Percentiles rank a stretch among this genome's conserved stretches.
phyloP scores from a whole-genome alignment of 2,797 vertebrate genomes.

The Chrosomus eos region DNA sequence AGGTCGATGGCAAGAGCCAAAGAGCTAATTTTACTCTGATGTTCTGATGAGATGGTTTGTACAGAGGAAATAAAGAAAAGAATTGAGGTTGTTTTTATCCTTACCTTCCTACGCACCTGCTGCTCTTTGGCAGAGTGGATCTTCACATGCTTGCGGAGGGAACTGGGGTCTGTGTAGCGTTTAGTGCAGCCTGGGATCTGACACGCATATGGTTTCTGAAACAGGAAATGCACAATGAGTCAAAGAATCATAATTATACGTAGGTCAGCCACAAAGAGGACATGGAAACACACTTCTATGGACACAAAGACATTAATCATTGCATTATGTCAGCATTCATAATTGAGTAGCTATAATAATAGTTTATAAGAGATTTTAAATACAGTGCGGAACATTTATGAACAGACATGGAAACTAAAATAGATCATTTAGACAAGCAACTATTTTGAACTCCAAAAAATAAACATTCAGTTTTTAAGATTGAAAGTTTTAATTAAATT shows the following conservation, averaged over 20 bases:
- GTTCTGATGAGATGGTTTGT: neutral
- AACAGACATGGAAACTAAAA: neutral
- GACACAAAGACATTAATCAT: slow-evolving; percentile 30
- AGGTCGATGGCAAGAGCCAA: neutral
- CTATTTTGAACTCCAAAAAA: slow-evolving; percentile 21
- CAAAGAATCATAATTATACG: slow-evolving; percentile 18
- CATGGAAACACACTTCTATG: slow-evolving; percentile 21
- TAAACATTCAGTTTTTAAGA: neutral
- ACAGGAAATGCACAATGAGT: slow-evolving; percentile 41
- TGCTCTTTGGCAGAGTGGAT: slow-evolving; percentile 97
- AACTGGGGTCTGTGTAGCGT: slow-evolving; percentile 98
- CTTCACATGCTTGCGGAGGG: slow-evolving; percentile 97
- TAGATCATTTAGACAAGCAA: slow-evolving; percentile 5
- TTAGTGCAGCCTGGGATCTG: slow-evolving; percentile 98
- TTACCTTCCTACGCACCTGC: slow-evolving; percentile 97
- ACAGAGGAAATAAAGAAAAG: neutral
- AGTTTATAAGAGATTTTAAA: slow-evolving; percentile 27
- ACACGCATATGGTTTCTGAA: slow-evolving; percentile 97
- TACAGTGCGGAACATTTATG: neutral
- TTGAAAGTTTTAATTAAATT: neutral
- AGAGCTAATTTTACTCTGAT: neutral
- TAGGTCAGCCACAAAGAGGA: slow-evolving; percentile 28
- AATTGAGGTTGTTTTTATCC: slow-evolving; percentile 41
- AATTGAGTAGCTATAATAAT: neutral
- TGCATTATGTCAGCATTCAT: slow-evolving; percentile 25